These are phyloP conservation scores for Phylloscopus trochiloides DNA, from an alignment of 2,113 vertebrate species.

Conservation along the genomic window DNA sequence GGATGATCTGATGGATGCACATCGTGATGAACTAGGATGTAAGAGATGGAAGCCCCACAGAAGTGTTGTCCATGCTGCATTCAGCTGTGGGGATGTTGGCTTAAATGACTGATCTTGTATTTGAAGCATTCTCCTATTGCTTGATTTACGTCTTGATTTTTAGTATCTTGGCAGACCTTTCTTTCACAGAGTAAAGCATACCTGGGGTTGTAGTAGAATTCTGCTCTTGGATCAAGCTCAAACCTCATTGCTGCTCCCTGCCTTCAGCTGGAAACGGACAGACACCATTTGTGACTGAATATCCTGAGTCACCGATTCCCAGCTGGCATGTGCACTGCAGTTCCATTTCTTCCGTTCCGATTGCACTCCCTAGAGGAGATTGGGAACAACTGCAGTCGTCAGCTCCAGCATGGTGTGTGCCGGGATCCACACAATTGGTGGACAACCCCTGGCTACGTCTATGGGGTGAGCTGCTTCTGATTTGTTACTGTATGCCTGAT, in stretches of 20 bases:
- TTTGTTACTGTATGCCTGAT: neutral
- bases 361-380: slow-evolving; percentile 73
- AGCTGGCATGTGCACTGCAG: neutral
- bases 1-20: neutral
- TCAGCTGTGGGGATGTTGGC: neutral
- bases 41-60: neutral
- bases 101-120: neutral
- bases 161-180: neutral
- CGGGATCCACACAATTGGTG: neutral
- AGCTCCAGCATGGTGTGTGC: neutral
- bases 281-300: slow-evolving; percentile 20
- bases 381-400: slow-evolving; percentile 24
- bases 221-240: neutral
- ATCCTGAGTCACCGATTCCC: slow-evolving; percentile 57
- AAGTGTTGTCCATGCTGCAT: neutral
- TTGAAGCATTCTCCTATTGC: neutral
- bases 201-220: neutral
- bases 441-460: neutral
- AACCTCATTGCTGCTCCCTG: neutral
- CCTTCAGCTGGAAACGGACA: neutral
- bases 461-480: slow-evolving; percentile 12
- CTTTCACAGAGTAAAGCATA: neutral
- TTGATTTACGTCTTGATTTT: neutral
- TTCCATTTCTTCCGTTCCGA: slow-evolving; percentile 41
- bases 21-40: neutral